A percentile compares a stretch with the other conserved stretches of the same genome.
Conservation (phyloP, 2,113 vertebrate species). For the Psettodes erumei region DNA sequence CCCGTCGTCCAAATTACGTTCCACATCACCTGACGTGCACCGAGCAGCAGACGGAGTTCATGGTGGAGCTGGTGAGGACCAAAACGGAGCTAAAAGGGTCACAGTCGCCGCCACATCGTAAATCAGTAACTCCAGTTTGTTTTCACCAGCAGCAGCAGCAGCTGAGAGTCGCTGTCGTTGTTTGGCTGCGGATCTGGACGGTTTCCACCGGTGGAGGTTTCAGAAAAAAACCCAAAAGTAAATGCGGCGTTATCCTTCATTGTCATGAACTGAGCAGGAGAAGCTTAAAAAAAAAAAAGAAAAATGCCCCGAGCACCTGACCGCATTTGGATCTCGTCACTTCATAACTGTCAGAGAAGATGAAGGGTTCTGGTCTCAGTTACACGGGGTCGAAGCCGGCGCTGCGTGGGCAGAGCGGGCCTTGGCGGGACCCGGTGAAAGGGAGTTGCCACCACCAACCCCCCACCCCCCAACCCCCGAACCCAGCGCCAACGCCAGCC, state of each 20-base stretch:
- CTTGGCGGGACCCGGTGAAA: slow-evolving; percentile 41
- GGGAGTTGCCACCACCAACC: no score
- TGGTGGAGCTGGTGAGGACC: neutral
- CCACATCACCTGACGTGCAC: no score
- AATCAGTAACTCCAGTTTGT: no score
- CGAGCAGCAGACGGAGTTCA: no score
- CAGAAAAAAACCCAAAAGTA: neutral
- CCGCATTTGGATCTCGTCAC: slow-evolving; percentile 17
- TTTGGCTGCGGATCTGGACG: neutral
- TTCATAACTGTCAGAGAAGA: slow-evolving; percentile 26
- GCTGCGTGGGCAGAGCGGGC: slow-evolving; percentile 23
- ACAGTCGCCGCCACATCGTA: no score
- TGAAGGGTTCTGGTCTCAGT: slow-evolving; percentile 14
- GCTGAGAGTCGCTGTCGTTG: no score
- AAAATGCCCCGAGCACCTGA: neutral
- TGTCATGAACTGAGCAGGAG: neutral
- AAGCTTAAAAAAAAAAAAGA: neutral
- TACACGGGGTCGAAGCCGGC: slow-evolving; percentile 7
- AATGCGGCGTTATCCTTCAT: slow-evolving; percentile 13
- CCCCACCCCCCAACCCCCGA: no score
- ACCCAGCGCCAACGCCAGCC: slow-evolving; percentile 52
- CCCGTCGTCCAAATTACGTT: no score
- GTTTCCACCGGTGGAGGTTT: neutral
- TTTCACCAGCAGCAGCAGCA: neutral
- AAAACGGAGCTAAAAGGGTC: neutral